phyloP scores from a whole-genome alignment of 2,888 invertebrate species.

The Onthophagus sagittarius region DNA sequence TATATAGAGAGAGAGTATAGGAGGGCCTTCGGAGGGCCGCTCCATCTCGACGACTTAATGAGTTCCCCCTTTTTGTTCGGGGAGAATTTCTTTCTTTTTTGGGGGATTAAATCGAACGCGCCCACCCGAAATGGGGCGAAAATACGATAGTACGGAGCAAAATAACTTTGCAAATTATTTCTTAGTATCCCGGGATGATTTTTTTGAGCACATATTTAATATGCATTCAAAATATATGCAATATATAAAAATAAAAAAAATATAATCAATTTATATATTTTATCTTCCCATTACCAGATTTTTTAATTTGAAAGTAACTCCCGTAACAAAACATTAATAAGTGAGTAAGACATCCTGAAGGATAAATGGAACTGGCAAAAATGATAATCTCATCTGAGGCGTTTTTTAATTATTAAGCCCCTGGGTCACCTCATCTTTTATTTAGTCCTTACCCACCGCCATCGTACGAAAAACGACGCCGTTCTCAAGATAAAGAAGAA shows the following conservation, averaged over 20 bases:
- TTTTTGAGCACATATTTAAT: neutral
- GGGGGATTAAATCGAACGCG: constrained; percentile 16
- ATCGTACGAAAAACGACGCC: neutral
- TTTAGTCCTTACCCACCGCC: constrained; percentile 6
- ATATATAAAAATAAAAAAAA: no score
- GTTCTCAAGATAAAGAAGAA: neutral
- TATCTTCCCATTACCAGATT: no score
- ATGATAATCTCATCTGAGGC: constrained; percentile 22
- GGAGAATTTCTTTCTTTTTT: neutral
- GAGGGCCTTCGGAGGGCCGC: constrained; percentile 19
- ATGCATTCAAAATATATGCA: no score
- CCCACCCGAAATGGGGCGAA: constrained; percentile 14
- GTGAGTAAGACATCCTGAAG: neutral
- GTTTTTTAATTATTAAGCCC: constrained; percentile 23
- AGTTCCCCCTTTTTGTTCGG: constrained; percentile 17
- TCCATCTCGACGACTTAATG: constrained; percentile 18
- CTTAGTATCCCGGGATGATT: neutral
- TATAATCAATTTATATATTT: no score
- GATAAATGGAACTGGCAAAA: constrained; percentile 23
- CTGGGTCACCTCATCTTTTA: constrained; percentile 18
- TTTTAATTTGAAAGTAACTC: neutral
- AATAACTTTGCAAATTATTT: neutral
- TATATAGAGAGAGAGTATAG: constrained; percentile 18
- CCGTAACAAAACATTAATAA: constrained; percentile 5
- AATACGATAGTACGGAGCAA: neutral